These are phyloP conservation scores for Huso huso DNA, from an alignment of 2,797 vertebrate genomes.

Conservation along the genomic window DNA sequence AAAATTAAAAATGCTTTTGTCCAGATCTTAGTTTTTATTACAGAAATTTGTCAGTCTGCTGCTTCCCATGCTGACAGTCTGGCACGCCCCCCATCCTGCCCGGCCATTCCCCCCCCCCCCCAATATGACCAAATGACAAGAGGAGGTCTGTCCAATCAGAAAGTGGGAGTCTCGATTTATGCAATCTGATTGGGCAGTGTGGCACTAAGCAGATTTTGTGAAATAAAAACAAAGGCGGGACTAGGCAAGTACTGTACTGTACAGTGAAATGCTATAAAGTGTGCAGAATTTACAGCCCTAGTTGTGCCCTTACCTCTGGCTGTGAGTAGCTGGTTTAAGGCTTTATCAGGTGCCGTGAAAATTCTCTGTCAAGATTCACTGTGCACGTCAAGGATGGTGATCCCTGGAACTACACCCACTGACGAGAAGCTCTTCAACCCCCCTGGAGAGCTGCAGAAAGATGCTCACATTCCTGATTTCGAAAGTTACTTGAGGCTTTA, in stretches of 20 bases:
- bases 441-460: slow-evolving; percentile 45
- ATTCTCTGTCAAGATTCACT: no score
- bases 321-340: no score
- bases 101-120: neutral
- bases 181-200: slow-evolving; percentile 40
- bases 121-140: slow-evolving; percentile 51
- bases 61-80: no score
- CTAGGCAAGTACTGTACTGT: slow-evolving; percentile 40
- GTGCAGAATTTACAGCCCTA: slow-evolving; percentile 33
- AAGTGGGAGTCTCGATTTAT: slow-evolving; percentile 57
- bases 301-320: slow-evolving; percentile 17
- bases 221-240: slow-evolving; percentile 31
- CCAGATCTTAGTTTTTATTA: no score
- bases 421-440: slow-evolving; percentile 52
- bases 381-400: slow-evolving; percentile 26
- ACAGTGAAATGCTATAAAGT: slow-evolving; percentile 27
- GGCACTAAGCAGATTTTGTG: slow-evolving; percentile 42
- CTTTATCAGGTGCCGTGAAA: no score
- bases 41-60: no score
- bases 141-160: slow-evolving; percentile 47
- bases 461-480: slow-evolving; percentile 64
- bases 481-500: slow-evolving; percentile 56
- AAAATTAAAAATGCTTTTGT: no score
- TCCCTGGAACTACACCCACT: slow-evolving; percentile 44
- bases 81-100: no score